A percentile compares a stretch with the other conserved stretches of the same genome.
These are phyloP conservation scores for Chrosomus eos DNA, from an alignment of 2,797 vertebrate species.

Conservation along the genomic window DNA sequence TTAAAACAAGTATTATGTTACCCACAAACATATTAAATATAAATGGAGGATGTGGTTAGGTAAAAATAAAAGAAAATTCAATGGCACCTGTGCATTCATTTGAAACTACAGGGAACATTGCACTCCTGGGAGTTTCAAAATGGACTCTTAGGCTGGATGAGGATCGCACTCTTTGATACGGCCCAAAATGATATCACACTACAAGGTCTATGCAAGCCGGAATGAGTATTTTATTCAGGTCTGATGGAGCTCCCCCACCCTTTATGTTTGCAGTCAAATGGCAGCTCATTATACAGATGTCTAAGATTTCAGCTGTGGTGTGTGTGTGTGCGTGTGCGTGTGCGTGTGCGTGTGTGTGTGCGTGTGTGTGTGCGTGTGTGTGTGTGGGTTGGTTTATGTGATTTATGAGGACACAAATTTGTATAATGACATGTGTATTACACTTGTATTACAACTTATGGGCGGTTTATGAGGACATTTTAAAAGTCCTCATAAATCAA, in stretches of 20 bases:
- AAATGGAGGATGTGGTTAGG: neutral
- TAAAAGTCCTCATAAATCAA: too few species aligned
- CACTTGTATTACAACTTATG: too few species aligned
- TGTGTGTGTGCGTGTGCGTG: too few species aligned
- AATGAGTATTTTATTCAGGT: conserved; percentile 44
- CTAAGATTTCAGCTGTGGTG: conserved; percentile 35
- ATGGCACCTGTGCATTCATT: neutral
- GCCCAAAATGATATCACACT: conserved; percentile 13
- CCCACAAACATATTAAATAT: too few species aligned
- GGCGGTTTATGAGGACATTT: too few species aligned
- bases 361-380: too few species aligned
- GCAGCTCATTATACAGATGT: conserved; percentile 36
- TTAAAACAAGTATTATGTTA: neutral
- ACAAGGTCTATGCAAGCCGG: neutral
- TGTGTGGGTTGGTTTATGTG: too few species aligned
- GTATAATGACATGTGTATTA: too few species aligned
- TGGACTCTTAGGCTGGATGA: conserved; percentile 4
- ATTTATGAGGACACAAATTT: too few species aligned
- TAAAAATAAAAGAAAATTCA: neutral
- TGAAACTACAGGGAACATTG: conserved; percentile 10
- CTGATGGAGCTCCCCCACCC: conserved; percentile 27
- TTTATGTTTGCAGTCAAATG: conserved; percentile 32
- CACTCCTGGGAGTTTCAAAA: conserved; percentile 16
- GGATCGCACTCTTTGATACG: neutral
- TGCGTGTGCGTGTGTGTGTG: too few species aligned